phyloP scores from a whole-genome alignment of 2,797 vertebrate species.

The Neoniphon sammara region DNA sequence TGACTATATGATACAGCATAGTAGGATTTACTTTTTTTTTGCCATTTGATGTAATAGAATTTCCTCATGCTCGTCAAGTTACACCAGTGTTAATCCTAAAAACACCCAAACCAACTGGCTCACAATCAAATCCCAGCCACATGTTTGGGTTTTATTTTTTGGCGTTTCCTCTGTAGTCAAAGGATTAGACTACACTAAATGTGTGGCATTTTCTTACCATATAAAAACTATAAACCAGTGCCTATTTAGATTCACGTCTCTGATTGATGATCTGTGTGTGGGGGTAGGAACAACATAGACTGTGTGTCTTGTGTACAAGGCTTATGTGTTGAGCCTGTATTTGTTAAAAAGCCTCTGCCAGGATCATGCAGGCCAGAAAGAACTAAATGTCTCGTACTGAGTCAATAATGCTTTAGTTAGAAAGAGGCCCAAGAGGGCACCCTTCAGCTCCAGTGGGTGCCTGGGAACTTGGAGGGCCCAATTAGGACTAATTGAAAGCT shows the following conservation, averaged over 20 bases:
- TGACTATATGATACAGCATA: not conserved
- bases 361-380: conserved; percentile 23
- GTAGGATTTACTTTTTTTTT: not conserved
- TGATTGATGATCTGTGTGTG: not conserved
- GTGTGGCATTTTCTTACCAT: not conserved
- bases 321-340: conserved; percentile 44
- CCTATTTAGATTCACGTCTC: conserved; percentile 3
- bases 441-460: conserved; percentile 37
- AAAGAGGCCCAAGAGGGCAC: conserved; percentile 43
- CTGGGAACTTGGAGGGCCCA: conserved; percentile 57
- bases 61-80: not conserved
- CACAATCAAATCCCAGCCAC: not conserved
- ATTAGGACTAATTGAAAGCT: conserved; percentile 70
- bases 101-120: not conserved
- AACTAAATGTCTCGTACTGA: conserved; percentile 46
- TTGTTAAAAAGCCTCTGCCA: conserved; percentile 41
- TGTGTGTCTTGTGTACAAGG: conserved; percentile 5
- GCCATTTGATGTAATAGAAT: not conserved
- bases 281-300: not conserved
- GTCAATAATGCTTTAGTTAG: conserved; percentile 52
- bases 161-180: not conserved
- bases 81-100: not conserved
- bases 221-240: not conserved
- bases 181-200: not conserved
- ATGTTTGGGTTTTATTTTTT: not conserved